Evolutionary conservation across 2,113 vertebrate species (phyloP).

Genomic region (Melanotaenia duboulayi): DNA sequence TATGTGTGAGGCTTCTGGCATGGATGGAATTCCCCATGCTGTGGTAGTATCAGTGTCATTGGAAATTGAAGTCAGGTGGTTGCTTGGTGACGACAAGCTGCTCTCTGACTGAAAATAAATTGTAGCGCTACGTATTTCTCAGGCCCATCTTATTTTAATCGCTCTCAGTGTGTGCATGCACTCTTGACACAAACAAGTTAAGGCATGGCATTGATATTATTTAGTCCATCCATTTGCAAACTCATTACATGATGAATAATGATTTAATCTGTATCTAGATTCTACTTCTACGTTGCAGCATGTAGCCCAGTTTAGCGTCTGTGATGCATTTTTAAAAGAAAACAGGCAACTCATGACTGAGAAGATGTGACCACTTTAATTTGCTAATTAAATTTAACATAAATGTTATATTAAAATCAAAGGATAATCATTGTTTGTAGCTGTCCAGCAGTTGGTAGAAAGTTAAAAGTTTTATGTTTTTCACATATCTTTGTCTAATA

Average conservation of each 20-base stretch:
- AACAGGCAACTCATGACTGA: background rate
- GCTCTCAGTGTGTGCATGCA: background rate
- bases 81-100: constrained; percentile 51
- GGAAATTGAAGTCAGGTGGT: constrained; percentile 43
- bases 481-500: too few relatives aligned
- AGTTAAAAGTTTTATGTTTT: too few relatives aligned
- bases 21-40: constrained; percentile 11
- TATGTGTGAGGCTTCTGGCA: background rate
- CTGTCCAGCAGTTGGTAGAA: background rate
- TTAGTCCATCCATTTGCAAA: background rate
- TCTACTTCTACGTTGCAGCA: background rate
- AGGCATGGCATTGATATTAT: background rate
- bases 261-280: background rate
- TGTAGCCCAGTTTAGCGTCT: background rate
- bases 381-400: background rate
- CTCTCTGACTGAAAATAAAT: constrained; percentile 29
- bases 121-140: constrained; percentile 36
- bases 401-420: background rate
- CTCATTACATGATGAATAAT: background rate
- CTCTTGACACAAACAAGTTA: constrained; percentile 6
- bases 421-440: background rate
- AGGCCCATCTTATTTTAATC: constrained; percentile 20
- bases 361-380: background rate
- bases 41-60: constrained; percentile 26
- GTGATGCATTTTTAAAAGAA: background rate